These are phyloP conservation scores for Heliothis subflexa DNA, from an alignment of 1,140 invertebrate species.

Conservation along the genomic window DNA sequence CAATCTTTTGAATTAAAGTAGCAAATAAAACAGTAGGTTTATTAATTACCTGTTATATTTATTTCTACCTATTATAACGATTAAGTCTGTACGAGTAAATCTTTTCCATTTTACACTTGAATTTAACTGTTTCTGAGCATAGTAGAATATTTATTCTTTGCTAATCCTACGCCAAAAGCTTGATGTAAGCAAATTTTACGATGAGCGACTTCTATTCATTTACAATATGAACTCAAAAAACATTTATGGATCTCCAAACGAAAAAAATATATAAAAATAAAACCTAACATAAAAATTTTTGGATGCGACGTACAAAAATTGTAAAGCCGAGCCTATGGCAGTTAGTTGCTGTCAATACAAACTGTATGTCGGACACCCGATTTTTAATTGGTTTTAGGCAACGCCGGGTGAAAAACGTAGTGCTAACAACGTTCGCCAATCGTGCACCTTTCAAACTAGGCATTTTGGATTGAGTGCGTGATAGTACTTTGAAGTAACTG, in stretches of 20 bases:
- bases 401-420: conserved; percentile 11
- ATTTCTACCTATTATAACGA: no score
- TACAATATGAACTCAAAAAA: neutral
- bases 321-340: conserved; percentile 23
- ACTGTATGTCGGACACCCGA: conserved; percentile 24
- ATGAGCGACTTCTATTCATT: neutral
- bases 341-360: conserved; percentile 34
- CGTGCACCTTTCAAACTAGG: conserved; percentile 21
- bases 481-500: neutral
- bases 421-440: conserved; percentile 28
- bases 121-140: no score
- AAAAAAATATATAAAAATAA: neutral
- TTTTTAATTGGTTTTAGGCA: conserved; percentile 27
- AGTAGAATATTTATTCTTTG: no score
- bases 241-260: neutral
- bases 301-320: conserved; percentile 6
- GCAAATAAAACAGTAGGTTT: neutral
- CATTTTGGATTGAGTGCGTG: conserved; percentile 9
- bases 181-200: no score
- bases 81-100: no score
- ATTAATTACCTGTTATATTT: no score
- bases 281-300: neutral
- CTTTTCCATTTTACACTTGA: no score
- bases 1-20: neutral
- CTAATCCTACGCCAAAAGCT: no score